phyloP scores from a whole-genome alignment of 2,113 vertebrate species.

The Phylloscopus trochilus region DNA sequence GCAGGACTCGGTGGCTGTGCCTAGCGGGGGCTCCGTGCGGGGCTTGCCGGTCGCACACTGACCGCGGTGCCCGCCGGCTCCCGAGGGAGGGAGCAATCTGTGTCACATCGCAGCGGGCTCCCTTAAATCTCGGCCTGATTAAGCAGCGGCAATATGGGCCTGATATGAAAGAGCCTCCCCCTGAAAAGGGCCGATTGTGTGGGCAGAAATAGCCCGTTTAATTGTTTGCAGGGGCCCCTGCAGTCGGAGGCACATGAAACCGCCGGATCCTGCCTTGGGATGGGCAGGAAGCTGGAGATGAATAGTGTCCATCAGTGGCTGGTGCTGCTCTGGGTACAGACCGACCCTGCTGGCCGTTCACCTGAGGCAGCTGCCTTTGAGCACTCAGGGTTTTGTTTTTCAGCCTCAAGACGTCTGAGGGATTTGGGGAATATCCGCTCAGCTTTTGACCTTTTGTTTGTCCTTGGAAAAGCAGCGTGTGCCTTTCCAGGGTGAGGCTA shows the following conservation, averaged over 20 bases:
- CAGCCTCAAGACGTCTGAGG: background rate
- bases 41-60: background rate
- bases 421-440: background rate
- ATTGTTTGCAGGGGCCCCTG: background rate
- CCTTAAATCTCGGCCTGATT: slow-evolving; percentile 49
- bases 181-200: background rate
- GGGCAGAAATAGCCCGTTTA: slow-evolving; percentile 3
- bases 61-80: background rate
- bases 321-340: background rate
- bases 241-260: background rate
- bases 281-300: background rate
- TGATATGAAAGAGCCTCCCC: background rate
- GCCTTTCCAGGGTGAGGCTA: background rate
- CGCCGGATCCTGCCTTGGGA: background rate
- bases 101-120: slow-evolving; percentile 51
- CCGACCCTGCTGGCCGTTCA: background rate
- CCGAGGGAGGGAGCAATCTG: slow-evolving; percentile 32
- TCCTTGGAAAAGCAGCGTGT: background rate
- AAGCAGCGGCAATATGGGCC: slow-evolving; percentile 24
- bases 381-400: background rate
- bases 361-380: background rate
- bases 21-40: background rate
- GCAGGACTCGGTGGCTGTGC: background rate
- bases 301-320: background rate
- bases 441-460: background rate